These are phyloP conservation scores for Hydractinia symbiolongicarpus DNA, from an alignment of 30 jellyfish, hydroid and myxozoan species.

Conservation along the genomic window DNA sequence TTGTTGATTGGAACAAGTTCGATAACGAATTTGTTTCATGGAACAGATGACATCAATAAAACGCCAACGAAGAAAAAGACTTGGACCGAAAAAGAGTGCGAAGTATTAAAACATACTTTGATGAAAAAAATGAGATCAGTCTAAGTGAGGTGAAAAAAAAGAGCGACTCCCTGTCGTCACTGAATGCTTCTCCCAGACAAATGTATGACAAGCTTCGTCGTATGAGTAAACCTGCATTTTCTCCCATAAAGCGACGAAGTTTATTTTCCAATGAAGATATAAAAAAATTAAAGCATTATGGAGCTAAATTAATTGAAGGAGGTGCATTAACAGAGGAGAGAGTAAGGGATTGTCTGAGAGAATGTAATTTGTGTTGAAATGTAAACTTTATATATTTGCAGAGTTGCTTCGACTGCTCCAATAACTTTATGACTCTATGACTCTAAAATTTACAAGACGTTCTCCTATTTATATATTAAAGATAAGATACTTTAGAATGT, in stretches of 20 bases:
- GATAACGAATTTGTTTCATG: background rate
- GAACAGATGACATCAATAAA: conserved; percentile 3
- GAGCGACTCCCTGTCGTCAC: too few relatives aligned
- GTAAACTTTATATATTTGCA: too few relatives aligned
- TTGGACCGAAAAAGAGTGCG: background rate
- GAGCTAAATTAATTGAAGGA: too few relatives aligned
- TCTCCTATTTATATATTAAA: too few relatives aligned
- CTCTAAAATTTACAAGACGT: too few relatives aligned
- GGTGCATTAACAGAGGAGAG: too few relatives aligned
- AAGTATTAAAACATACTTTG: background rate
- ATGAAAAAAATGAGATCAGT: background rate
- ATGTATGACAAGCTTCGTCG: conserved; percentile 13
- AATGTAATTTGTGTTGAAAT: background rate
- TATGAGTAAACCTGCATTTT: background rate
- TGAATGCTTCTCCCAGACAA: conserved; percentile 6
- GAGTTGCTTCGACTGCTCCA: too few relatives aligned
- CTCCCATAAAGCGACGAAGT: conserved; percentile 3
- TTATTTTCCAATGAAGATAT: background rate
- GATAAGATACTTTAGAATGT: too few relatives aligned
- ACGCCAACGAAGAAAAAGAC: conserved; percentile 6
- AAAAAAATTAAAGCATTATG: too few relatives aligned
- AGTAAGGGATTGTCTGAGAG: too few relatives aligned
- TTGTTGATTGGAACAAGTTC: conserved; percentile 1
- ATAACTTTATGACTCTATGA: too few relatives aligned
- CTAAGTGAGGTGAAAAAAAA: too few relatives aligned